A percentile compares a stretch with the other conserved stretches of the same genome.
Conservation (phyloP, 2,888 invertebrate species). For the Drosophila subsilvestris region DNA sequence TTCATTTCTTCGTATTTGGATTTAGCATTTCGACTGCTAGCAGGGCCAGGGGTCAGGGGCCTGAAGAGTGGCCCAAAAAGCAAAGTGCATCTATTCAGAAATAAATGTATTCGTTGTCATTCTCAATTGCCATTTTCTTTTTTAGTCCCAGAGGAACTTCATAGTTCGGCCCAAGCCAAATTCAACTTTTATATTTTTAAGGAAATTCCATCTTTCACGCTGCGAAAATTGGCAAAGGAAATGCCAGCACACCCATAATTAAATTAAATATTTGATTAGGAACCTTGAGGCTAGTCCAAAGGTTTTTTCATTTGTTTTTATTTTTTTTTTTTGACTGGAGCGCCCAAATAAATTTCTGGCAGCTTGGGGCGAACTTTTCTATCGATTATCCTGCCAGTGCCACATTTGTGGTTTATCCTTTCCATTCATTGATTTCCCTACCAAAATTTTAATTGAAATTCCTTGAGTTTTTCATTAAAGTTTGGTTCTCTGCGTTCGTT, state of each 20-base stretch:
- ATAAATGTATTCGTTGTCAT: constrained; percentile 5
- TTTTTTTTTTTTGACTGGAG: too few species aligned
- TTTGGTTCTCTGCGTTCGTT: neutral
- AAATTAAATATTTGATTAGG: too few species aligned
- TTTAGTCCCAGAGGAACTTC: neutral
- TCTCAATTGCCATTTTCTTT: neutral
- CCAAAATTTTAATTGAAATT: constrained; percentile 23
- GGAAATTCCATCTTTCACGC: too few species aligned
- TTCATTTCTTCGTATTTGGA: neutral
- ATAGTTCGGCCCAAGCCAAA: neutral
- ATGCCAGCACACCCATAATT: too few species aligned
- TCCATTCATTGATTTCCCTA: constrained; percentile 2
- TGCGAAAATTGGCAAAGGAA: too few species aligned
- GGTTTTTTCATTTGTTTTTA: too few species aligned
- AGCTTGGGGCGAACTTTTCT: too few species aligned
- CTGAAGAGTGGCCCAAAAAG: neutral
- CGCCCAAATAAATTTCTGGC: too few species aligned
- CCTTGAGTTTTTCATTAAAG: constrained; percentile 17
- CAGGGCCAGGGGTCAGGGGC: too few species aligned
- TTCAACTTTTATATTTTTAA: too few species aligned
- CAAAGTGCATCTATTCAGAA: neutral
- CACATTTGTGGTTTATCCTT: neutral
- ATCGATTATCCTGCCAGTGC: too few species aligned
- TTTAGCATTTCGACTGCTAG: constrained; percentile 20
- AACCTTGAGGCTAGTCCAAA: too few species aligned